Evolutionary conservation across 2,888 invertebrate species (phyloP), one percentile per base, ranked within the genome.

Genomic region (Polymixis lichenea): DNA sequence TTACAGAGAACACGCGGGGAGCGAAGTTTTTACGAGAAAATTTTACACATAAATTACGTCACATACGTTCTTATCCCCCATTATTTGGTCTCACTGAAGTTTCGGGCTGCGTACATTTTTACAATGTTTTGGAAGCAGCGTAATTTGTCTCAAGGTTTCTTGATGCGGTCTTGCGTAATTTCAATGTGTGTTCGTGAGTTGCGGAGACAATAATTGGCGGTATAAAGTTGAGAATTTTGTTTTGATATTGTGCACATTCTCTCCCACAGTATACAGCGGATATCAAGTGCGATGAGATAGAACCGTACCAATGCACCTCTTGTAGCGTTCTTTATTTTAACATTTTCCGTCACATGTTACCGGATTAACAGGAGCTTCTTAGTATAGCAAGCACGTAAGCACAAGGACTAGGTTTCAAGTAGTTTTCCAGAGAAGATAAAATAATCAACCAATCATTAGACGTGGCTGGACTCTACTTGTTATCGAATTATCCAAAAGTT

Each of bases 31-130:
- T 93, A 92, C 92, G 92, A 92, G 91, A 92, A 92, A 94, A 94
- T 94, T 94, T 93, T 91, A 91, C 91, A 94, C 93, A 95, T 94
- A 95, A 95, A 95, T 95, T 93, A 95, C 83, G 88, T 84, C 86
- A 84, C 88, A 86, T 84, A 87, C 94, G 93, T 91, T 95, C 93
- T 92, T 91, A 92, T 92, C 92, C 93, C 88, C 94, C 93, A 93
- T 95, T 94, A 95, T 95, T 95, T 93, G 94, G 94, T 92, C 93
- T 89, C 91, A 87, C 86, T 90, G 90, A 93, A 94, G 91, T 94
- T 94, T 92, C 88, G 89, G 91, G 89, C 87, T 91, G 90, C 91
- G 91, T 93, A 91, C 91, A 92, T 93, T 94, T 95, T 94, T 93
- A 93, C 93, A 93, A 92, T 92, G 92, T 92, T 93, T 92, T 87